Evolutionary conservation across 2,797 vertebrate species (phyloP), one percentile per base, ranked within the genome.

Genomic region (Morelia viridis): DNA sequence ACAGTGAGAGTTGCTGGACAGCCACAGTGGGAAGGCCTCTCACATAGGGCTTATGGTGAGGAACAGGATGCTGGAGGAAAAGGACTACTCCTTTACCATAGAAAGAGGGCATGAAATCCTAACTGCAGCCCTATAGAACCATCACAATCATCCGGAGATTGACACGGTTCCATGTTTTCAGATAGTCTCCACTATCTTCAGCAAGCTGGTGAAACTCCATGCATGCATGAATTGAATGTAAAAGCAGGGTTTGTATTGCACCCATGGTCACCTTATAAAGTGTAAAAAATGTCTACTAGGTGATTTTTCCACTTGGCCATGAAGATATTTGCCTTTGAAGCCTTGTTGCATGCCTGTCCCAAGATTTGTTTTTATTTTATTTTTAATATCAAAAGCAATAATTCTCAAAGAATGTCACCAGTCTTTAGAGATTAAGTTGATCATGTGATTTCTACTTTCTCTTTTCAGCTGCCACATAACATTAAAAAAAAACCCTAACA

Each of bases 381-480:
- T 64, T 85, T 65, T 80, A 62, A 87, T 61, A 87, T 83, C 58
- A 87, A 80, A 92, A 92, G 89, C 92, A 90, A 62, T 13, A 58
- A 76, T 90, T 65, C 84, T 90, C 3, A 1, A 84, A 92, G 91
- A 53, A 58, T 76, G 91, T 92, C 92, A 90, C 68, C 35, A 26
- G 85, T 57, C 50, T 92, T 88, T 90, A 83, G 58, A 83, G 89
- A 92, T 83, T 88, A 88, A 53, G n/a, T 35, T 87, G 50, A 58
- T 83, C 89, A 83, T 26, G 2, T 92, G 85, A 83, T 86, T 88
- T 65, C 65, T 87, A 90, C 60, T 85, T 89, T 71, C 88, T 88
- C 11, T 88, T 90, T 92, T 89, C 68, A 92, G 60, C 89, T 88
- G 89, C 92, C 89, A 83, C 89, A 83, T 87, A 83, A 90, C 60